phyloP scores from a whole-genome alignment of 2,113 vertebrate genomes.

The Pristiophorus japonicus region DNA sequence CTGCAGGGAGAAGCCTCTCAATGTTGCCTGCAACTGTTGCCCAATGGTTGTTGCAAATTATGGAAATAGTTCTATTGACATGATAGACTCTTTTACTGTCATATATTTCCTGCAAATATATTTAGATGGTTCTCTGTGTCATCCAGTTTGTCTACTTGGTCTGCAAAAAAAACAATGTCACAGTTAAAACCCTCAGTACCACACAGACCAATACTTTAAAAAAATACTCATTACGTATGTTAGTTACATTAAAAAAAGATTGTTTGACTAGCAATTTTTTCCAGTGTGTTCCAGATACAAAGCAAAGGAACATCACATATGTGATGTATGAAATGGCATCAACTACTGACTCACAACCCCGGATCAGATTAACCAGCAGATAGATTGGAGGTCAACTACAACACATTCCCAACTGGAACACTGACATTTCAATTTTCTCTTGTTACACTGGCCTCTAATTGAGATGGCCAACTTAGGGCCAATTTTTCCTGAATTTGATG shows the following conservation, averaged over 20 bases:
- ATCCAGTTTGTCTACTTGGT: not conserved
- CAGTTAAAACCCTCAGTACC: not conserved
- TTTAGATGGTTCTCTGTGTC: not conserved
- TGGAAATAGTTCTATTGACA: not conserved
- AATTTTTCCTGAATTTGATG: not conserved
- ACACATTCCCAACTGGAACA: not conserved
- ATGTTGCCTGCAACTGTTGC: not conserved
- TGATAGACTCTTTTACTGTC: not conserved
- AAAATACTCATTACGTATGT: not conserved
- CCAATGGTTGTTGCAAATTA: not conserved
- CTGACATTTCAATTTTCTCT: conserved; percentile 3
- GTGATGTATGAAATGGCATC: not conserved
- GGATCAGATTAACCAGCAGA: not conserved
- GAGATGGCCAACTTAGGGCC: not conserved
- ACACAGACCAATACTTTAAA: not conserved
- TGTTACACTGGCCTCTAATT: not conserved
- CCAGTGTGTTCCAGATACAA: not conserved
- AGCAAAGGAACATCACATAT: not conserved
- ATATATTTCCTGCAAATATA: not conserved
- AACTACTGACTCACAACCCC: not conserved
- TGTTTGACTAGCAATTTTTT: not conserved
- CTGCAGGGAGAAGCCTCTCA: not conserved
- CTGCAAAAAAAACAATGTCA: not conserved
- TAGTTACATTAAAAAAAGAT: not conserved
- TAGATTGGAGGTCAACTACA: not conserved